Evolutionary conservation across 2,888 invertebrate genomes (phyloP).

Genomic region (Oasisia sp.): DNA sequence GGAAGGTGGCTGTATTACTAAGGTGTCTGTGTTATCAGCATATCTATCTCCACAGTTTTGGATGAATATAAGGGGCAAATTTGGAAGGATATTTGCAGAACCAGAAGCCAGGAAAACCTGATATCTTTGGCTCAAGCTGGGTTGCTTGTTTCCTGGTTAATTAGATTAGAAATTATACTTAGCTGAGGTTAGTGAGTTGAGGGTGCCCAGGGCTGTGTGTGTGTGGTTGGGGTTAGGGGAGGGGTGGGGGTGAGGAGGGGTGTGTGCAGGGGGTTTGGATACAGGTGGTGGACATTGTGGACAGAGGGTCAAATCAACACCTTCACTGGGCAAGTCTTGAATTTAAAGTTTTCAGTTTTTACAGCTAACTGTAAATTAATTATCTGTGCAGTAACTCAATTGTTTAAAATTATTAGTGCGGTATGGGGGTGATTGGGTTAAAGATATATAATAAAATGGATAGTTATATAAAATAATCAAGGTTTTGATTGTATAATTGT

Average conservation of each 20-base stretch:
- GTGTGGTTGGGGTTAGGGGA: neutral
- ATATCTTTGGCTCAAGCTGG: neutral
- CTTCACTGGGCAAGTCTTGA: too few relatives aligned
- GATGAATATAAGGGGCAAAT: neutral
- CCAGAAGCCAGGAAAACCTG: neutral
- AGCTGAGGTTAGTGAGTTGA: neutral
- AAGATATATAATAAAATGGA: neutral
- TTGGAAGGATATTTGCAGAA: neutral
- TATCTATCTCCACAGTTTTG: too few relatives aligned
- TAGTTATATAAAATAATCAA: neutral
- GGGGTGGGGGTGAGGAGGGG: neutral
- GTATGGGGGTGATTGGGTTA: neutral
- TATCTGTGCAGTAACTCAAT: neutral
- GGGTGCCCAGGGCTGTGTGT: neutral
- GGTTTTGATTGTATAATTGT: too few relatives aligned
- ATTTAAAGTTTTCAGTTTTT: too few relatives aligned
- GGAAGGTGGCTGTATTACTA: too few relatives aligned
- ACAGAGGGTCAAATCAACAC: too few relatives aligned
- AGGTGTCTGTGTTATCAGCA: too few relatives aligned
- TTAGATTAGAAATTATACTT: neutral
- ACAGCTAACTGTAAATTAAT: neutral
- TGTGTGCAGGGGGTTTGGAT: too few relatives aligned
- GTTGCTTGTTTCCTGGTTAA: neutral
- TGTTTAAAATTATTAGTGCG: neutral
- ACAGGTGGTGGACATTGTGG: too few relatives aligned